A percentile compares a stretch with the other conserved stretches of the same genome.
Evolutionary conservation across 1,140 invertebrate genomes (phyloP).

Genomic region (Aphis craccivora): DNA sequence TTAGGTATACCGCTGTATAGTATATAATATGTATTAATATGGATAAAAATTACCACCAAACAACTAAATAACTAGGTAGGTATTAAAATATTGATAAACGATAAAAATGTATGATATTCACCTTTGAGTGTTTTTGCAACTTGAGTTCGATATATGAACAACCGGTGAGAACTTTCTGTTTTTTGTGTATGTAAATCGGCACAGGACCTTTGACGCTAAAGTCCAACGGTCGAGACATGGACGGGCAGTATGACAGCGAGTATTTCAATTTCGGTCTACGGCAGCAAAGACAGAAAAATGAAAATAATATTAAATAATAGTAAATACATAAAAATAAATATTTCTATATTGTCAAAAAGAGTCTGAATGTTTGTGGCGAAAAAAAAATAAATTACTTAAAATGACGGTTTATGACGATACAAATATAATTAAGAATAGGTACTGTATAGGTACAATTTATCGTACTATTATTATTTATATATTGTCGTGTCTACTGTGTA

Average conservation of each 20-base stretch:
- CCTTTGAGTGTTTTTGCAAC: conserved; percentile 46
- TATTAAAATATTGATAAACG: not conserved
- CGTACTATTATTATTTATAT: not conserved
- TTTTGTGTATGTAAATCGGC: conserved; percentile 48
- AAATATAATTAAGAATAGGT: too few relatives aligned
- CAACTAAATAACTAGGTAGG: not conserved
- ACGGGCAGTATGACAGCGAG: conserved; percentile 33
- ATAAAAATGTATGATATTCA: not conserved
- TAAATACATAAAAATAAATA: not conserved
- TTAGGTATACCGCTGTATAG: too few relatives aligned
- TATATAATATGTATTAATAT: too few relatives aligned
- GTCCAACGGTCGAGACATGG: conserved; percentile 44
- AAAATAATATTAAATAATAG: not conserved
- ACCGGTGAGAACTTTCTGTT: conserved; percentile 29
- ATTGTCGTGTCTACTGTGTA: too few relatives aligned
- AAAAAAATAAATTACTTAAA: not conserved
- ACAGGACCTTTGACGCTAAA: conserved; percentile 42
- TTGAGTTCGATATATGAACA: conserved; percentile 50
- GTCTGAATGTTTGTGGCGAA: not conserved
- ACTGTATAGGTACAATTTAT: not conserved
- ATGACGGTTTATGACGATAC: not conserved
- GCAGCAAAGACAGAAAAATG: not conserved
- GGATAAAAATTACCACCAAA: not conserved
- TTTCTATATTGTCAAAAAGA: too few relatives aligned
- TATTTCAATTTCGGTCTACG: conserved; percentile 43